These are phyloP conservation scores for Thamnophis sirtalis DNA, from an alignment of 2,113 vertebrate species.

Conservation along the genomic window DNA sequence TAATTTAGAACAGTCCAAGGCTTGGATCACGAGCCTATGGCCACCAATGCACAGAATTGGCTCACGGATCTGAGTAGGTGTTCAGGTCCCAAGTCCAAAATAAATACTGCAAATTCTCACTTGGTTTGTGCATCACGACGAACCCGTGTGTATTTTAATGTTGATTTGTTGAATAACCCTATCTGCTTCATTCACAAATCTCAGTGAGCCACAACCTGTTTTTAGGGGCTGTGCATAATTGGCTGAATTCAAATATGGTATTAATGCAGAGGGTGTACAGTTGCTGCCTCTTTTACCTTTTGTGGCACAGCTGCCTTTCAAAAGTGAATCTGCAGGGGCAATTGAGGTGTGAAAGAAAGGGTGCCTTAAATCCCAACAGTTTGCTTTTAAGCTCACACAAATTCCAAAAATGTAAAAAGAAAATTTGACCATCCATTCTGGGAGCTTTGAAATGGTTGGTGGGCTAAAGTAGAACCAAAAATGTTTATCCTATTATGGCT, in stretches of 20 bases:
- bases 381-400: background rate
- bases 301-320: background rate
- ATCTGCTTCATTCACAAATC: background rate
- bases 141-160: background rate
- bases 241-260: background rate
- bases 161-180: background rate
- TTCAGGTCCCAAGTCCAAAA: background rate
- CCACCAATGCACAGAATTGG: background rate
- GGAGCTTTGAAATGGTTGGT: background rate
- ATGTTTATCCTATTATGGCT: background rate
- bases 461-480: background rate
- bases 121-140: background rate
- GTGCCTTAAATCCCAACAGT: background rate
- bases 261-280: background rate
- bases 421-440: background rate
- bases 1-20: background rate
- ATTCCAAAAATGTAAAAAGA: background rate
- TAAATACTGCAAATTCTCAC: background rate
- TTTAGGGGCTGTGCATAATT: background rate
- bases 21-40: background rate
- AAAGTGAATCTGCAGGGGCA: background rate
- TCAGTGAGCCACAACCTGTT: background rate
- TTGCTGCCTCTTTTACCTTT: background rate
- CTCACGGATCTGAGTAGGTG: background rate
- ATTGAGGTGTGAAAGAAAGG: background rate